Conservation (phyloP, 2,888 invertebrate genomes). For the Coremacera marginata region DNA sequence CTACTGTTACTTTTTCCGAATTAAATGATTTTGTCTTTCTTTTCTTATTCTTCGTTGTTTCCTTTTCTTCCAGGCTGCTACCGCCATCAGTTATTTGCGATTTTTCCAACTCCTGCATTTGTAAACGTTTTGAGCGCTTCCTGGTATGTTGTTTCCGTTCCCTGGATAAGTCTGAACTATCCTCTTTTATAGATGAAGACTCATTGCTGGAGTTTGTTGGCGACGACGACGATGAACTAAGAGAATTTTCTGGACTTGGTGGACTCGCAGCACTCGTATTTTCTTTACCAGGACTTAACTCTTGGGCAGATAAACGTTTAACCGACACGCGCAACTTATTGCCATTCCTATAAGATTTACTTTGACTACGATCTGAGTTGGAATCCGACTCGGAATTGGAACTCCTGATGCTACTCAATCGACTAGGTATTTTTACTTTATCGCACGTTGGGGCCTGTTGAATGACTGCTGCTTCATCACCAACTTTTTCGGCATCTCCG, state of each 20-base stretch:
- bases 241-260: conserved; percentile 26
- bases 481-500: conserved; percentile 40
- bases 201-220: neutral
- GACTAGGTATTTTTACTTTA: neutral
- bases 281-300: conserved; percentile 9
- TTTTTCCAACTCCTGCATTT: conserved; percentile 8
- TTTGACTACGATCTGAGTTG: conserved; percentile 45
- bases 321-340: conserved; percentile 53
- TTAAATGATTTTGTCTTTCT: neutral
- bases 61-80: neutral
- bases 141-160: neutral
- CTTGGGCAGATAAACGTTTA: conserved; percentile 51
- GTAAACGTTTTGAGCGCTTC: conserved; percentile 45
- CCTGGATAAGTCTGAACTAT: neutral
- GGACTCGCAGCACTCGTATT: neutral
- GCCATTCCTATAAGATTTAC: conserved; percentile 44
- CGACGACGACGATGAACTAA: conserved; percentile 12
- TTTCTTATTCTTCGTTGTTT: conserved; percentile 1
- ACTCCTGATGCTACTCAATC: conserved; percentile 38
- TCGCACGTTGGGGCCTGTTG: neutral
- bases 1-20: neutral
- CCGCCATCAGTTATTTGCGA: neutral
- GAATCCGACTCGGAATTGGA: conserved; percentile 56
- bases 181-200: neutral
- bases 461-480: neutral